These are phyloP conservation scores for Lymantria monacha DNA, from an alignment of 2,888 invertebrate genomes.

Conservation along the genomic window DNA sequence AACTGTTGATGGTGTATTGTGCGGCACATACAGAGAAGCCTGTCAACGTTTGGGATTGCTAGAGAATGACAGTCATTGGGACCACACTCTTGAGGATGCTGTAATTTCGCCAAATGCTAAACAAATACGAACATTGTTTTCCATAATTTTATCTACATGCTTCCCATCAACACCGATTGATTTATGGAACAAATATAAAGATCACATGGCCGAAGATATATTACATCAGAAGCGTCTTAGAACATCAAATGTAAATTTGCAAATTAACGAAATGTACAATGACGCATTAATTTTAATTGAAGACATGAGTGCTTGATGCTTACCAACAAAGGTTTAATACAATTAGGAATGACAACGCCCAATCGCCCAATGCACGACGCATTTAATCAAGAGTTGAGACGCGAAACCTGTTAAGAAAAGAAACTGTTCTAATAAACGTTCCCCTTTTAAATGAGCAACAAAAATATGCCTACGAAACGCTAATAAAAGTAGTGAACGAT, in stretches of 20 bases:
- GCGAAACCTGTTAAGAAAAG: constrained; percentile 7
- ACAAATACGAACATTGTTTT: too few relatives aligned
- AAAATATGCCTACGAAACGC: constrained; percentile 17
- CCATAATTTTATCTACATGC: too few relatives aligned
- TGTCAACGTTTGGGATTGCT: constrained; percentile 12
- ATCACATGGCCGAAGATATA: constrained; percentile 18
- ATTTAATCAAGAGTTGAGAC: constrained; percentile 18
- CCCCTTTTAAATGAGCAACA: constrained; percentile 20
- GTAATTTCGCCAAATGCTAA: constrained; percentile 25
- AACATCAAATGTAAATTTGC: too few relatives aligned
- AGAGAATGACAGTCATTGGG: constrained; percentile 16
- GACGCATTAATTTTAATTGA: constrained; percentile 20
- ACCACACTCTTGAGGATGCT: constrained; percentile 6
- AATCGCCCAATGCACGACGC: constrained; percentile 24
- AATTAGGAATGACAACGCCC: constrained; percentile 24
- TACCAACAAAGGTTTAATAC: constrained; percentile 26
- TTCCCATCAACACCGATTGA: constrained; percentile 7
- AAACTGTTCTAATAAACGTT: constrained; percentile 9
- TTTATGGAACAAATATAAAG: constrained; percentile 14
- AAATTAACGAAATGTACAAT: constrained; percentile 16
- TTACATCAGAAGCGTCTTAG: constrained; percentile 15
- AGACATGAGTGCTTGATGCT: constrained; percentile 32
- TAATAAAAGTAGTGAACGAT: too few relatives aligned
- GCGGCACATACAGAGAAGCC: constrained; percentile 4
- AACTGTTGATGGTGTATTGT: constrained; percentile 11